A percentile compares a stretch with the other conserved stretches of the same genome.
Evolutionary conservation across 2,888 invertebrate species (phyloP).

Genomic region (Idaea straminata): DNA sequence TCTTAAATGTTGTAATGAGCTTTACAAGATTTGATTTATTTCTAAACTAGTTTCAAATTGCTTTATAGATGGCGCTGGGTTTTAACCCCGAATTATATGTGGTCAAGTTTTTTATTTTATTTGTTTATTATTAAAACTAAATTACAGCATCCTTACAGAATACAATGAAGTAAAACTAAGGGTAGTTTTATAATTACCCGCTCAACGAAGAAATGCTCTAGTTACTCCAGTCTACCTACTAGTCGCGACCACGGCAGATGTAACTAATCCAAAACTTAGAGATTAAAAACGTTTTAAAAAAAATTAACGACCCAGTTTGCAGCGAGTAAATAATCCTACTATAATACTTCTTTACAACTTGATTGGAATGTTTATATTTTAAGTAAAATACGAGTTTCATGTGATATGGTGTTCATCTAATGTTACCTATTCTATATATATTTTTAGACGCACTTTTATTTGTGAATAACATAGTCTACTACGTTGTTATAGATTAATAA

Average conservation of each 20-base stretch:
- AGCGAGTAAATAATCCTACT: background rate
- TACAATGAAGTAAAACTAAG: too few species aligned
- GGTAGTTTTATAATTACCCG: too few species aligned
- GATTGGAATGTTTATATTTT: background rate
- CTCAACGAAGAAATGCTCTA: too few species aligned
- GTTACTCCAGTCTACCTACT: too few species aligned
- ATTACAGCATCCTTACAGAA: too few species aligned
- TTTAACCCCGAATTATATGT: too few species aligned
- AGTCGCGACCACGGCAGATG: too few species aligned
- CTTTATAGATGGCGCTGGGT: too few species aligned
- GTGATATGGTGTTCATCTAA: conserved; percentile 44
- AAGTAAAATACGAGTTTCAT: conserved; percentile 12
- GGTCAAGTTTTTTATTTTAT: too few species aligned
- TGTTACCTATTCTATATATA: conserved; percentile 36
- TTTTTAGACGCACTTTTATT: conserved; percentile 46
- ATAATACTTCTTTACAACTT: background rate
- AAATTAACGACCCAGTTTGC: background rate
- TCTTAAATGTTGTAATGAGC: background rate
- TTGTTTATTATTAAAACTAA: too few species aligned
- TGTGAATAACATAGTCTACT: conserved; percentile 51
- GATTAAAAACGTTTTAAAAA: too few species aligned
- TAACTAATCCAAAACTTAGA: too few species aligned
- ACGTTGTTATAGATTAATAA: conserved; percentile 43
- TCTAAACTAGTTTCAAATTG: background rate
- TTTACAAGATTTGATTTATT: background rate